These are phyloP conservation scores for Agonum fuliginosum DNA, from an alignment of 2,888 invertebrate species.

Conservation along the genomic window DNA sequence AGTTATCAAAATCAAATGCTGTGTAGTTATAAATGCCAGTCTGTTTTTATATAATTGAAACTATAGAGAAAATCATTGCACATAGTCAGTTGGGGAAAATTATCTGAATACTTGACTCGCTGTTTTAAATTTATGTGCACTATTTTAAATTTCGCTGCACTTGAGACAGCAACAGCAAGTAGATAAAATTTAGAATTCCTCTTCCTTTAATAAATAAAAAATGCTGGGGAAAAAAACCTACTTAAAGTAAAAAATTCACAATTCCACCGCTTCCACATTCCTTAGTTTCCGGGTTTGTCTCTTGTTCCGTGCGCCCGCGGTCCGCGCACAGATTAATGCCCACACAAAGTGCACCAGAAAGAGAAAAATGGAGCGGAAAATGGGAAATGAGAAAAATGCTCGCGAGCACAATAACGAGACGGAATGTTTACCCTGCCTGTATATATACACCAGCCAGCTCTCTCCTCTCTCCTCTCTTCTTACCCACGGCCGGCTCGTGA, in stretches of 20 bases:
- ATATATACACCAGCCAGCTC: constrained; percentile 28
- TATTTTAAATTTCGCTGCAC: neutral
- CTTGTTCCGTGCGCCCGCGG: neutral
- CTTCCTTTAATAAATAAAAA: constrained; percentile 8
- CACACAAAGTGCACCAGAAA: constrained; percentile 62
- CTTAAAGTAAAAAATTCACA: constrained; percentile 25
- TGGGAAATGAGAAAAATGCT: constrained; percentile 61
- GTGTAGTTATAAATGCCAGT: too few species aligned
- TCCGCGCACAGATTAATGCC: constrained; percentile 62
- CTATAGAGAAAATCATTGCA: too few species aligned
- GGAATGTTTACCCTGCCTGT: constrained; percentile 57
- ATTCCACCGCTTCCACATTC: constrained; percentile 16
- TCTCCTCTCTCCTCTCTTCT: too few species aligned
- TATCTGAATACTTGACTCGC: too few species aligned
- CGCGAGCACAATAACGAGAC: constrained; percentile 56
- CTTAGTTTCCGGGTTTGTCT: constrained; percentile 27
- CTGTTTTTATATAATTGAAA: too few species aligned
- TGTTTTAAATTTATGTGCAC: neutral
- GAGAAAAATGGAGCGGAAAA: constrained; percentile 63
- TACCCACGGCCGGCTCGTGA: too few species aligned
- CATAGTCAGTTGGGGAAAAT: too few species aligned
- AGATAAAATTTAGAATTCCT: neutral
- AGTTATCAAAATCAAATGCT: too few species aligned
- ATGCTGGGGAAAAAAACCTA: neutral
- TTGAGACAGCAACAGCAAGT: neutral